Conservation (phyloP, 2,113 vertebrate genomes). For the Xiphophorus couchianus region DNA sequence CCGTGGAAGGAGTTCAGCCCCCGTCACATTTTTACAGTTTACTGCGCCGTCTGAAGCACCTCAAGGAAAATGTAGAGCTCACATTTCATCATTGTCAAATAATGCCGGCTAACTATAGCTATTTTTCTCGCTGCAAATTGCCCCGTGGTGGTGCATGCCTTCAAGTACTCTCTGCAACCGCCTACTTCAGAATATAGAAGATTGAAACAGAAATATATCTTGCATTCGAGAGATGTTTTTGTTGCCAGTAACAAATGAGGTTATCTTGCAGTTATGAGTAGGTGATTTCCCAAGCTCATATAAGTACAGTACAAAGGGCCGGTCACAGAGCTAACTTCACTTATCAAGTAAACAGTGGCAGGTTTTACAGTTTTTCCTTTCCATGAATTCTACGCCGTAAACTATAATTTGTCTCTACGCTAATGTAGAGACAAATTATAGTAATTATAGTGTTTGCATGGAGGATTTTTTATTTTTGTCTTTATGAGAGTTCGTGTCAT, state of each 20-base stretch:
- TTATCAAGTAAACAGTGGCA: not conserved
- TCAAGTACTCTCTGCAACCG: conserved; percentile 44
- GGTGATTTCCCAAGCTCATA: conserved; percentile 23
- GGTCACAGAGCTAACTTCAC: not conserved
- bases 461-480: not conserved
- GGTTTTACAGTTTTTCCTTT: not conserved
- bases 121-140: conserved; percentile 68
- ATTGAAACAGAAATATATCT: conserved; percentile 37
- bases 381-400: not conserved
- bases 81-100: conserved; percentile 76
- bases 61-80: conserved; percentile 67
- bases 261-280: conserved; percentile 30
- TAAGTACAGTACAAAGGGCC: not conserved
- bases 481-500: not conserved
- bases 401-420: not conserved
- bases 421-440: not conserved
- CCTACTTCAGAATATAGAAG: conserved; percentile 37
- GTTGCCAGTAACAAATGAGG: conserved; percentile 23
- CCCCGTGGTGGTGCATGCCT: conserved; percentile 57
- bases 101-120: conserved; percentile 58
- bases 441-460: not conserved
- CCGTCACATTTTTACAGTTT: conserved; percentile 65
- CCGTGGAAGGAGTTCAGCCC: conserved; percentile 55
- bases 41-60: conserved; percentile 66
- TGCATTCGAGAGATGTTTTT: conserved; percentile 39